Base-by-base conservation (phyloP, 2,888 invertebrate species). In the Drosophila ezoana region DNA sequence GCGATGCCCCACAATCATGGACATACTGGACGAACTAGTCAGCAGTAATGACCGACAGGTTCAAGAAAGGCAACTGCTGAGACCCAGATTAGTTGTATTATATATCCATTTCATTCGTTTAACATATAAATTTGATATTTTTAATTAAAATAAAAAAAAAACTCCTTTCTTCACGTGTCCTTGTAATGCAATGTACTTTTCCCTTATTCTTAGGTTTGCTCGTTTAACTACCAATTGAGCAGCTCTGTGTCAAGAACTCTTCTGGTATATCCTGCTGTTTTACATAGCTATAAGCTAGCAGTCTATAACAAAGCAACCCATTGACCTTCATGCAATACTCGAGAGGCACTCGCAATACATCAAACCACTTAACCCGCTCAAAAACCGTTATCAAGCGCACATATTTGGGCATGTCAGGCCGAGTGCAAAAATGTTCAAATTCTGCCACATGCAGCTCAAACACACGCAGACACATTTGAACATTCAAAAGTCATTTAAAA, bases 401-500 rank as follows among this genome's bases (percentile, higher is more conserved):
- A 62, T 61, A 60, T 73, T 79, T 67, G 76, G 78, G 63, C 61
- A 66, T 78, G 68, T 72, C 72, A 63, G 58, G 20, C 1, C 49
- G 51, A 52, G 66, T 60, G 76, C 51, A 67, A 45, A 71, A 60
- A 59, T n/a, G 37, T 64, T 56, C 37, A 74, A 66, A 73, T 69
- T 57, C 57, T 71, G 70, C 59, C 66, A 70, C 76, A 76, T 76
- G 72, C 61, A 76, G 72, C 64, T 53, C 52, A n/a, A n/a, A 57
- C 48, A 48, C 35, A 28, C 32, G 38, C 53, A 35, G 9, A 1
- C 16, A 38, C 43, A 62, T 53, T 66, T 43, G 52, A 53, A 33
- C 69, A 74, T 79, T 66, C 63, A 76, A 68, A 66, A 75, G 61
- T 72, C 82, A 80, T 79, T 81, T 72, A 68, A 72, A 79, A 79